Evolutionary conservation across 2,797 vertebrate genomes (phyloP).

Genomic region (Sebastes hubbsi): DNA sequence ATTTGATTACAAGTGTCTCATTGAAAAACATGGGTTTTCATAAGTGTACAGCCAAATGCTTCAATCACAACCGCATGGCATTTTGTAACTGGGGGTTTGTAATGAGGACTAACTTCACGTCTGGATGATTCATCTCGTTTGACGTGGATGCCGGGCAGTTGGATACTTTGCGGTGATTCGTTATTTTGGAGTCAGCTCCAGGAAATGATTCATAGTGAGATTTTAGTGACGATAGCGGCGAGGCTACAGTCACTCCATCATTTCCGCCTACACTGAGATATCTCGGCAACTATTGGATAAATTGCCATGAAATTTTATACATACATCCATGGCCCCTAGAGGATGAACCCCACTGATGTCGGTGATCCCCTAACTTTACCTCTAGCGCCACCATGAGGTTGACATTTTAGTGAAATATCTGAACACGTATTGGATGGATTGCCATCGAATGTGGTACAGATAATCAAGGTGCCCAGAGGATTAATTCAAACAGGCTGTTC

Average conservation of each 20-base stretch:
- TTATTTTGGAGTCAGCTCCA: slow-evolving; percentile 6
- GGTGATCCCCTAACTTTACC: background rate
- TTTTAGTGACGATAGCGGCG: background rate
- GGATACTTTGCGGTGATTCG: background rate
- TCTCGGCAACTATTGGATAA: background rate
- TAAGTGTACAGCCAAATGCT: slow-evolving; percentile 65
- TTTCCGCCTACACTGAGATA: background rate
- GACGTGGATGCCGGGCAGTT: background rate
- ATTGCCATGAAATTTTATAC: background rate
- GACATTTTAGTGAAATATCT: background rate
- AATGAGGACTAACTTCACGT: slow-evolving; percentile 45
- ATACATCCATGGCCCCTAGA: background rate
- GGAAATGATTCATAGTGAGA: background rate
- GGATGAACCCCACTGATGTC: background rate
- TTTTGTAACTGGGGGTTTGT: slow-evolving; percentile 34
- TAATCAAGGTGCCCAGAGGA: background rate
- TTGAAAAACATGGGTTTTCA: slow-evolving; percentile 78
- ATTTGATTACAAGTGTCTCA: slow-evolving; percentile 77
- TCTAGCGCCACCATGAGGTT: background rate
- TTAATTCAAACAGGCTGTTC: too few species aligned
- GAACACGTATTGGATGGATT: background rate
- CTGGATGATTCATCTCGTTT: slow-evolving; percentile 15
- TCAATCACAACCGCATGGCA: slow-evolving; percentile 47
- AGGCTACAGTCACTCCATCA: background rate
- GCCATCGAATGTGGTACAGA: too few species aligned